Conservation (phyloP, 2,888 invertebrate species). For the Falcaria lacertinaria region DNA sequence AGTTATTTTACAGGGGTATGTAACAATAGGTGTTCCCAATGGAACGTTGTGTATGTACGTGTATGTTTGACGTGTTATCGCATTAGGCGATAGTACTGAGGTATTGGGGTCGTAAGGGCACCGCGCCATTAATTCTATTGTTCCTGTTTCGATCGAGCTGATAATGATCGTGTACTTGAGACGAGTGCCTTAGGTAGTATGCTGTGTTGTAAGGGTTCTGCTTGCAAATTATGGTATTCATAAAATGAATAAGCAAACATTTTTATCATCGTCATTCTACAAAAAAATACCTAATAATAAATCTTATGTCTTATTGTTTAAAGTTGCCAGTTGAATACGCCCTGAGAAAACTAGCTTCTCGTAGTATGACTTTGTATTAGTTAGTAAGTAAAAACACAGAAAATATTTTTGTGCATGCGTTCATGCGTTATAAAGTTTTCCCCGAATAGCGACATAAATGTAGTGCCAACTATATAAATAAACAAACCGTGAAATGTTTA, state of each 20-base stretch:
- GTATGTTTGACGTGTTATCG: slow-evolving; percentile 57
- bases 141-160: slow-evolving; percentile 52
- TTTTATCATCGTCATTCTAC: no score
- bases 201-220: slow-evolving; percentile 27
- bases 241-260: not conserved
- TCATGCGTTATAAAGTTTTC: slow-evolving; percentile 59
- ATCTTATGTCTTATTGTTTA: no score
- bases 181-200: slow-evolving; percentile 15
- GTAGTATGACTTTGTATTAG: no score
- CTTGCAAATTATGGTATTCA: slow-evolving; percentile 30
- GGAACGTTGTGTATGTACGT: slow-evolving; percentile 20
- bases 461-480: slow-evolving; percentile 53
- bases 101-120: slow-evolving; percentile 51
- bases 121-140: slow-evolving; percentile 51
- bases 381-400: no score
- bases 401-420: slow-evolving; percentile 14
- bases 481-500: slow-evolving; percentile 60
- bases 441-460: slow-evolving; percentile 50
- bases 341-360: no score
- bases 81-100: slow-evolving; percentile 29
- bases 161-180: slow-evolving; percentile 45
- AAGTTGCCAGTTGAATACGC: no score
- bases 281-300: no score
- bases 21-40: no score
- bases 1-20: no score